Evolutionary conservation across 1,140 invertebrate genomes (phyloP), one percentile per base, ranked within the genome.

Genomic region (Ostrea denselamellosa): DNA sequence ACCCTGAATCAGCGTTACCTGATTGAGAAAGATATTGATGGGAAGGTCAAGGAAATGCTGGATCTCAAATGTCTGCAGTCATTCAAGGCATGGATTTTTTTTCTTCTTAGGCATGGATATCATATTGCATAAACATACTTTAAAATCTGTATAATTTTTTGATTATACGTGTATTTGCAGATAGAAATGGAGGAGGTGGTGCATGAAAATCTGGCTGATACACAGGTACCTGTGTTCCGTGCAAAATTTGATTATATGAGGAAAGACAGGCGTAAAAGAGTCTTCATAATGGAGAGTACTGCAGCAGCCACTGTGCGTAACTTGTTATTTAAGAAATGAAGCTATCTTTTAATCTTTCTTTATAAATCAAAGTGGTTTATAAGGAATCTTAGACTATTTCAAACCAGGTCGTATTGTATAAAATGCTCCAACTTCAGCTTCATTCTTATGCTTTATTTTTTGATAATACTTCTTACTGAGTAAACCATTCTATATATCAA

Each of bases 11-110:
- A 91, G 8, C 89, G 93, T 54, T 94, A 91, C 56, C 34, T 93
- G 10, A 89, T 90, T 51, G 93, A 93, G 86, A 93, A 93, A 84
- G 89, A 93, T 85, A 65, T 93, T 10, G 90, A 92, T 82, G 91
- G 91, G 0, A 65, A 77, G 10, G 81, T 91, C 10, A 68, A 88
- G 5, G 90, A 91, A 34, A 87, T 82, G 52, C 87, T 93, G 8
- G 93, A 93, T 85, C 77, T 93, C 10, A 92, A 91, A 87, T 90
- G 87, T 65, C 58, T 93, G 8, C 7, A 81, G 71, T 22, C 44
- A 28, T 65, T 82, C 28, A 77, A 77, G 68, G 68, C 28, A 17
- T 7, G 22, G 0, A 28, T 28, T 77, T 2, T 44, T 44, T 44
- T 44, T 44, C 34, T 44, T 44, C 34, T 44, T 44, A 2, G 34